Evolutionary conservation across 2,113 vertebrate genomes (phyloP), one percentile per base, ranked within the genome.

Genomic region (Seriola rivoliana): DNA sequence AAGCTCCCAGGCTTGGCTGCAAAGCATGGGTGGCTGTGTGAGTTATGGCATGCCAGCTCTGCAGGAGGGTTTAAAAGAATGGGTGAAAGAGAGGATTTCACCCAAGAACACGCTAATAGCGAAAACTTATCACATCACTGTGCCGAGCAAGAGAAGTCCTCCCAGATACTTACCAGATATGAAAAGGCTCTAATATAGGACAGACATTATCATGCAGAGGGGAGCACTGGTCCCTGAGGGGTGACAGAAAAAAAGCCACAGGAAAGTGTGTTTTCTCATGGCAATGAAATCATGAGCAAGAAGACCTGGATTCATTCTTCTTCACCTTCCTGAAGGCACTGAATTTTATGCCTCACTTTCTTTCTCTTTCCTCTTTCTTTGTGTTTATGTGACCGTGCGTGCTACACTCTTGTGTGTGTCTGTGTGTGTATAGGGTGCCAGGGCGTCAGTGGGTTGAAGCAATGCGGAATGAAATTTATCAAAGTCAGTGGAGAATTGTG

Each of bases 11-110:
- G 90, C 82, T 80, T 60, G 71, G 83, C 86, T 86, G 91, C 66
- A 88, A 89, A 90, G 91, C 85, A 84, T 87, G 85, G 89, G 62
- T 91, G 92, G 83, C 87, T 88, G 76, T 63, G 85, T 94, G 94
- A 95, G 89, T 92, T 92, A 94, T 91, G 82, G 85, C 78, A 64
- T 85, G 88, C 90, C 67, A 85, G 81, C 69, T 63, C 62, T 82
- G 75, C 42, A 50, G 69, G 75, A 82, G 75, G 66, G 66, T 72
- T 75, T 71, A 70, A 72, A 81, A 84, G 78, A 79, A 82, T 62
- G 69, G 82, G 71, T 71, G 68, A 89, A 81, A 80, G 62, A 75
- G 70, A 81, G 80, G 75, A 67, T 93, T 88, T 87, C 75, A 88
- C 71, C 85, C 76, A 63, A 74, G 71, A 91, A 85, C 75, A 85